Evolutionary conservation across 2,113 vertebrate species (phyloP).

Genomic region (Trichomycterus rosablanca): DNA sequence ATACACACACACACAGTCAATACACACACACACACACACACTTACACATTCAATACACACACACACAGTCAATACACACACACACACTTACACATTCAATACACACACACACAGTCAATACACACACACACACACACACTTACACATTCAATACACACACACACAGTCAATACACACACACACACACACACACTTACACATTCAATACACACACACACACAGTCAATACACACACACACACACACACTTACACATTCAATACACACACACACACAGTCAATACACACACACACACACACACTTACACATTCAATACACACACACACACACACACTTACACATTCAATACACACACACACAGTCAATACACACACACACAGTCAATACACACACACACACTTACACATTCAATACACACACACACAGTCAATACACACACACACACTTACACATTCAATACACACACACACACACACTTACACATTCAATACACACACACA

Average conservation of each 20-base stretch:
- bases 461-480: conserved; percentile 35
- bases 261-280: too few relatives aligned
- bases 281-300: conserved; percentile 32
- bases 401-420: too few relatives aligned
- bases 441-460: background rate
- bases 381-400: conserved; percentile 54
- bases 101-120: too few relatives aligned
- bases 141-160: background rate
- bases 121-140: background rate
- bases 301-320: too few relatives aligned
- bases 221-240: background rate
- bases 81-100: conserved; percentile 3
- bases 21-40: background rate
- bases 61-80: too few relatives aligned
- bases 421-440: too few relatives aligned
- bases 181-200: conserved; percentile 9
- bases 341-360: background rate
- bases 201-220: too few relatives aligned
- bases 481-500: too few relatives aligned
- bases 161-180: conserved; percentile 90
- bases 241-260: background rate
- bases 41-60: background rate
- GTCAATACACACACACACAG: background rate
- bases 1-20: too few relatives aligned
- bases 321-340: too few relatives aligned